Percentiles rank a stretch among this genome's conserved stretches.
Conservation (phyloP, 2,113 vertebrate genomes). For the Mionectes macconnelli region DNA sequence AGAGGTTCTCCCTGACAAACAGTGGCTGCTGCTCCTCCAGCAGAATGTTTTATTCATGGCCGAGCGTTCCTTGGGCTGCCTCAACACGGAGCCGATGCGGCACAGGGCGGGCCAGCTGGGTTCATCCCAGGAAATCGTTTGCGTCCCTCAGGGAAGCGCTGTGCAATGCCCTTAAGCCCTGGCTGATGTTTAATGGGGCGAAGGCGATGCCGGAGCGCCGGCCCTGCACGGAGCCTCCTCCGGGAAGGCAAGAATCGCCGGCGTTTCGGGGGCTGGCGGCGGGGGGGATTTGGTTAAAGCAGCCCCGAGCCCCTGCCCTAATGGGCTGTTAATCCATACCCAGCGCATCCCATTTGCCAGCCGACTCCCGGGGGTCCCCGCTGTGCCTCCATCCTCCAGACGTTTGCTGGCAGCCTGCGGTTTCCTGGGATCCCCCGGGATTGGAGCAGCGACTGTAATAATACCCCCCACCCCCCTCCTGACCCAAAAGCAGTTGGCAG, state of each 20-base stretch:
- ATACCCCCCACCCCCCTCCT: background rate
- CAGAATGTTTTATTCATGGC: conserved; percentile 16
- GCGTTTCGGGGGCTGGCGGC: background rate
- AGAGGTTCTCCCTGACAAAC: background rate
- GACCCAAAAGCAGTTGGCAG: conserved; percentile 53
- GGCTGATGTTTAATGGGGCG: background rate
- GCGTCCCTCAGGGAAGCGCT: background rate
- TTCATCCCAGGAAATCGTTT: background rate
- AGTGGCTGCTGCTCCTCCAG: background rate
- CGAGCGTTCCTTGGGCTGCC: background rate
- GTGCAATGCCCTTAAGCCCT: background rate
- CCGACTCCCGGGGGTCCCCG: background rate
- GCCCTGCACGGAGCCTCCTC: rapidly evolving
- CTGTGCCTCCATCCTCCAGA: background rate
- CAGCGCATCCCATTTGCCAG: conserved; percentile 19
- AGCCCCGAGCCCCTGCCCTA: conserved; percentile 1
- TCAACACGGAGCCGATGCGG: background rate
- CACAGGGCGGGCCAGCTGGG: background rate
- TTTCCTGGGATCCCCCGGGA: conserved; percentile 5
- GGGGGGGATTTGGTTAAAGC: conserved; percentile 16
- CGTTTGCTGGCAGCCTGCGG: background rate
- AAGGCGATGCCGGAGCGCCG: background rate
- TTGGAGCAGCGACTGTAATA: background rate
- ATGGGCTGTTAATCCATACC: conserved; percentile 51
- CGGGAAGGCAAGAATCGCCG: background rate